Conservation (phyloP, 1,140 invertebrate genomes). For the Listronotus bonariensis region DNA sequence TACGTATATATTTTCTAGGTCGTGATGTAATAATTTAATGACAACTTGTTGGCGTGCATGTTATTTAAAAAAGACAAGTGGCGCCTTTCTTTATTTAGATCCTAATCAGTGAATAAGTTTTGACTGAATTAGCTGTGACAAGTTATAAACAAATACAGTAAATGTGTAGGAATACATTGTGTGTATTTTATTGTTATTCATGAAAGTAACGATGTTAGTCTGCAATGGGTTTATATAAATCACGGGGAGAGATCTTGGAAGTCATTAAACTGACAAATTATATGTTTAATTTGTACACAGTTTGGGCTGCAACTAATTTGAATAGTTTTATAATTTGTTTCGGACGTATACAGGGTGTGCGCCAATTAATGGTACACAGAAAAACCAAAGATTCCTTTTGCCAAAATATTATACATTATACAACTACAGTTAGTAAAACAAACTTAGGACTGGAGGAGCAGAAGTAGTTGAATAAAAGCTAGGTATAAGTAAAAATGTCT, state of each 20-base stretch:
- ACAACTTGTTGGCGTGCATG: slow-evolving; percentile 9
- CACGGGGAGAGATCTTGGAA: slow-evolving; percentile 6
- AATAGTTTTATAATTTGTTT: neutral
- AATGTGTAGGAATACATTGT: slow-evolving; percentile 16
- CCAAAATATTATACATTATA: no score
- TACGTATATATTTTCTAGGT: neutral
- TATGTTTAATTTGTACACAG: slow-evolving; percentile 7
- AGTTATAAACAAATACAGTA: slow-evolving; percentile 10
- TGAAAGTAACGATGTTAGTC: slow-evolving; percentile 7
- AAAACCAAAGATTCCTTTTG: no score
- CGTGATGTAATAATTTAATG: slow-evolving; percentile 3
- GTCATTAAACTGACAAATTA: slow-evolving; percentile 10
- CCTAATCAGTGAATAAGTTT: slow-evolving; percentile 8
- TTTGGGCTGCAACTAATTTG: slow-evolving; percentile 5
- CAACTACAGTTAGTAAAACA: no score
- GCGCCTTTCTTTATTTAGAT: slow-evolving; percentile 5
- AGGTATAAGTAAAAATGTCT: no score
- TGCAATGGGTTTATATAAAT: slow-evolving; percentile 3
- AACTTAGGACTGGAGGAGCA: no score
- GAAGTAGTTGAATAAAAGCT: no score
- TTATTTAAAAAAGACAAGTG: slow-evolving; percentile 13
- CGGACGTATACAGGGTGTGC: no score
- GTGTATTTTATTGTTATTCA: slow-evolving; percentile 9
- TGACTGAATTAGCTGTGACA: slow-evolving; percentile 10
- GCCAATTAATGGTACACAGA: no score